A percentile compares a stretch with the other conserved stretches of the same genome.
These are phyloP conservation scores for Rhabdomys pumilio DNA, from an alignment of 2,797 vertebrate species.

Conservation along the genomic window DNA sequence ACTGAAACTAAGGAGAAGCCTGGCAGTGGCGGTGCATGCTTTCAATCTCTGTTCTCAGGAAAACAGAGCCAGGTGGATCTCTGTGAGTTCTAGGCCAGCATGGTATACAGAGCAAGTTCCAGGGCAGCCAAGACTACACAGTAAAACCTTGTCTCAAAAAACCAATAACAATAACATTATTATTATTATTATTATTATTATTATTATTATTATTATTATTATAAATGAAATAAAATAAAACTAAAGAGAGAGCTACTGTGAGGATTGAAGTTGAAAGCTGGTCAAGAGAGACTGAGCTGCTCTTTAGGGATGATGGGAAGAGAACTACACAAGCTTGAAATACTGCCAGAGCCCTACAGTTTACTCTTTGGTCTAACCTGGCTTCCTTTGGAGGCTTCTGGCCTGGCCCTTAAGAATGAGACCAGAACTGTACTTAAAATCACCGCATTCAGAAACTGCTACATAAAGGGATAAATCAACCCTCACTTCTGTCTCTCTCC, in stretches of 20 bases:
- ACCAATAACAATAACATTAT: too few relatives aligned
- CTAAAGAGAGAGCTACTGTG: neutral
- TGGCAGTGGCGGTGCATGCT: neutral
- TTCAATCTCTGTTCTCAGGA: too few relatives aligned
- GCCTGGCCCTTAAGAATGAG: neutral
- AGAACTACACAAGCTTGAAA: neutral
- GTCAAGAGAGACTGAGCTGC: neutral
- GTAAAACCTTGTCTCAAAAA: neutral
- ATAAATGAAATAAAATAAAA: neutral
- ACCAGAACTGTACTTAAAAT: constrained; percentile 30
- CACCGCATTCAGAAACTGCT: neutral
- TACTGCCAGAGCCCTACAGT: neutral
- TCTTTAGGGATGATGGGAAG: neutral
- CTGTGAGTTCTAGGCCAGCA: neutral
- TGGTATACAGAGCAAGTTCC: neutral
- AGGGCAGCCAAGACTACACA: neutral
- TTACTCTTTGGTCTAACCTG: neutral
- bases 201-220: too few relatives aligned
- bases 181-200: too few relatives aligned
- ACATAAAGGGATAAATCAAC: constrained; percentile 33
- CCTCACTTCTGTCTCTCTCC: constrained; percentile 31
- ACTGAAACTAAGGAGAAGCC: neutral
- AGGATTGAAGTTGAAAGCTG: neutral
- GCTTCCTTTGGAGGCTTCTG: neutral
- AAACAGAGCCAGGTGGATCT: neutral